Base-by-base conservation (phyloP, 1,140 invertebrate genomes). In the Chymomyza costata region DNA sequence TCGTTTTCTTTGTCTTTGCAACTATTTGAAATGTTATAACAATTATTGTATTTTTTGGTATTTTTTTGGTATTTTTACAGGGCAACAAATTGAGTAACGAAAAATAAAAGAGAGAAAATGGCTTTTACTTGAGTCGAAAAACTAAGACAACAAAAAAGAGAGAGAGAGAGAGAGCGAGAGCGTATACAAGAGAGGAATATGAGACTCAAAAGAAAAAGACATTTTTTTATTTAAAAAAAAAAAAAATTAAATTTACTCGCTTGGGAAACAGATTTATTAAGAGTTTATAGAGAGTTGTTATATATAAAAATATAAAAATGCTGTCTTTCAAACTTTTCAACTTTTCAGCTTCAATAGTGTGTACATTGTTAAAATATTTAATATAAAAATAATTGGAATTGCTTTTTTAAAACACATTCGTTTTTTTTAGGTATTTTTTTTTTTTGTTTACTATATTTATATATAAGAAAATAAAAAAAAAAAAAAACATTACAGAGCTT, bases 1-100 rank as follows among this genome's bases (percentile, higher is more conserved):
- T 81, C 76, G 61, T 68, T 68, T 80, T 69, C 65, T 68, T 67
- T 67, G 54, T 65, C 60, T 63, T 64, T 63, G 35, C 59, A 63
- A 40, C 15, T 40, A 17, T 25, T 25, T 25, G 21, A 25, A 25
- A 25, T 25, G 21, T 25, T 25, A 25, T 25, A 25, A 25, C 3
- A 25, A n/a, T 3, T 25, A 5, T 34, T 15, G 35, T 21, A 25
- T 38, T 49, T 49, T 49, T 49, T 49, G 46, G 37, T 64, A 44
- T 31, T 63, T 61, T 19, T 39, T 50, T 37, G n/a, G 41, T 51
- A 47, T 40, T 54, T 11, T 52, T 18, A n/a, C 25, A 46, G 51
- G 15, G 41, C 15, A 7, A 45, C 17, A 35, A 13, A 37, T 37
- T 19, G 45, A 37, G 25, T 25, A 50, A 15, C 28, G 30, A 18